These are phyloP conservation scores for Smittia aterrima DNA, from an alignment of 2,888 invertebrate genomes.

Conservation along the genomic window DNA sequence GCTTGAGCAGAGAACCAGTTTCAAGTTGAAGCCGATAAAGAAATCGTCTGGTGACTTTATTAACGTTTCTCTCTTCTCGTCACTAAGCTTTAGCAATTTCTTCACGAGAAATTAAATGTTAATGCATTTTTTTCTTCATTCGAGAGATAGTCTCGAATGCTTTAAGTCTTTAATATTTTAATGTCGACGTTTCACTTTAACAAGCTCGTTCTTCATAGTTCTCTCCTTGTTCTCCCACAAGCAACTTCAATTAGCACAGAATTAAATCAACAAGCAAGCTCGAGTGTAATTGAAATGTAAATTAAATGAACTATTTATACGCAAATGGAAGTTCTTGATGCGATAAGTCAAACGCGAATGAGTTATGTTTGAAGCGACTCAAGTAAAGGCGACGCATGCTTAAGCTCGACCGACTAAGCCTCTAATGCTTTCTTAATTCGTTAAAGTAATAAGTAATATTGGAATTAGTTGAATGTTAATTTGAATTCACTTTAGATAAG, in stretches of 20 bases:
- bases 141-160: not conserved
- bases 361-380: not conserved
- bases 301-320: conserved; percentile 12
- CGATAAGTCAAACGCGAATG: conserved; percentile 17
- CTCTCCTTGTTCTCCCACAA: too few species aligned
- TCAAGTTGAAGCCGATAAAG: not conserved
- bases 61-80: conserved; percentile 18
- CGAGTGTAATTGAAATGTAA: not conserved
- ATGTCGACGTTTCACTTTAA: not conserved
- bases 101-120: conserved; percentile 21
- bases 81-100: conserved; percentile 23
- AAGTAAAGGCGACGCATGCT: not conserved
- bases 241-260: not conserved
- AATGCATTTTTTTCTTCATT: conserved; percentile 24
- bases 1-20: conserved; percentile 29
- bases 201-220: too few species aligned
- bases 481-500: conserved; percentile 42
- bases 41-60: conserved; percentile 33
- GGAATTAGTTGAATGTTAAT: conserved; percentile 37
- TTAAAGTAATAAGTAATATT: conserved; percentile 21
- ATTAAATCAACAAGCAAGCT: not conserved
- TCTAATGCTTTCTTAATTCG: conserved; percentile 39
- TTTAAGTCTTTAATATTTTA: not conserved
- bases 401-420: not conserved
- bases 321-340: not conserved